Evolutionary conservation across 1,140 invertebrate genomes (phyloP).

Genomic region (Trichoplusia ni): DNA sequence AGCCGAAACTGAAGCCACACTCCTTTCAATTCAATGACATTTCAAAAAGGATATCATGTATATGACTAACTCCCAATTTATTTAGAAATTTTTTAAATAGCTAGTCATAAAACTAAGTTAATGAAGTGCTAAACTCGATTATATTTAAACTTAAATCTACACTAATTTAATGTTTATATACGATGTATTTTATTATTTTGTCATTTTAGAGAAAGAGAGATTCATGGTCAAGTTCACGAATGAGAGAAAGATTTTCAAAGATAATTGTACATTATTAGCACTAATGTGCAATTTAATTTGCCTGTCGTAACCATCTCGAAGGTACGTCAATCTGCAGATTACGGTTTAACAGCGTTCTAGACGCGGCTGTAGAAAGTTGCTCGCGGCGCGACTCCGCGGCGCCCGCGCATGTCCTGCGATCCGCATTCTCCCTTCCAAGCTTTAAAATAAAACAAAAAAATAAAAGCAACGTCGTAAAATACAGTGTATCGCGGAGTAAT

Average conservation of each 20-base stretch:
- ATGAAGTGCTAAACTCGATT: background rate
- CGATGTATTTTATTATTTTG: background rate
- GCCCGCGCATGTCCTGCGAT: conserved; percentile 76
- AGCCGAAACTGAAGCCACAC: too few species aligned
- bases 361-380: conserved; percentile 79
- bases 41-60: too few species aligned
- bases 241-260: conserved; percentile 42
- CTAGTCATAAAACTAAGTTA: background rate
- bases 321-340: conserved; percentile 77
- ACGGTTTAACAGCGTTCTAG: conserved; percentile 78
- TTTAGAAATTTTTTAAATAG: too few species aligned
- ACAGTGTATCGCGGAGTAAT: conserved; percentile 54
- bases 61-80: too few species aligned
- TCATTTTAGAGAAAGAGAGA: conserved; percentile 8
- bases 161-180: background rate
- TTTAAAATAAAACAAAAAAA: conserved; percentile 71
- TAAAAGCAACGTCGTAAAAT: conserved; percentile 53
- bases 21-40: too few species aligned
- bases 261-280: conserved; percentile 61
- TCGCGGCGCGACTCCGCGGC: conserved; percentile 76
- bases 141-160: conserved; percentile 2
- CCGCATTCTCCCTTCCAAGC: conserved; percentile 71
- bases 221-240: conserved; percentile 29
- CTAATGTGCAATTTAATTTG: conserved; percentile 75
- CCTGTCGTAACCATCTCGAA: conserved; percentile 71